Evolutionary conservation across 2,888 invertebrate species (phyloP), one percentile per base, ranked within the genome.

Genomic region (Mechanitis mazaeus): DNA sequence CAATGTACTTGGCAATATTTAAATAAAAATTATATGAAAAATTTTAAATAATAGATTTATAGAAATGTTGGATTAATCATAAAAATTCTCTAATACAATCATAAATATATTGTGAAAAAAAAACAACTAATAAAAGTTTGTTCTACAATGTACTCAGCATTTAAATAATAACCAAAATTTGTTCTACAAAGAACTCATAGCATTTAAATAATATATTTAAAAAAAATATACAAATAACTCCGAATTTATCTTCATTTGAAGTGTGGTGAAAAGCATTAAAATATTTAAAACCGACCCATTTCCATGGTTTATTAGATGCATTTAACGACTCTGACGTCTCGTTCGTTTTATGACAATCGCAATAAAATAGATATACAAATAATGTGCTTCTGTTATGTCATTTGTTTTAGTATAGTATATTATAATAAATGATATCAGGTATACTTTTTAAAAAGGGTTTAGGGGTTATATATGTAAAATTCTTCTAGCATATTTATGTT

Each of bases 211-310:
- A 20, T 20, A 20, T 20, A 20, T 28, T 20, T 47, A 2, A 20
- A 47, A 47, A n/a, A 35, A 35, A 50, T 50, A 28, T 9, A 50
- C 3, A 2, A n/a, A 31, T 3, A 31, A 28, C 3, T 9, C 3
- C 3, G 2, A 50, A 31, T 28, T 2, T 31, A 50, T 50, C 50
- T 50, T 31, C 28, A 50, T 50, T 50, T 28, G 28, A 50, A 50
- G 50, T 31, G 7, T 31, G 31, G 11, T 11, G 9, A 31, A 11
- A 6, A 11, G 50, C 9, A 28, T 7, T 50, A 50, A 50, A 50
- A 50, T 31, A 50, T 50, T 50, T 50, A 50, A 50, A 28, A 31
- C 50, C 50, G 50, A 50, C 31, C 50, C 50, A 50, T 31, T 50
- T 31, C 31, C 31, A 7, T 50, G 50, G 50, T 31, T 28, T 28